Evolutionary conservation across 2,888 invertebrate genomes (phyloP).

Genomic region (Dryadula phaetusa): DNA sequence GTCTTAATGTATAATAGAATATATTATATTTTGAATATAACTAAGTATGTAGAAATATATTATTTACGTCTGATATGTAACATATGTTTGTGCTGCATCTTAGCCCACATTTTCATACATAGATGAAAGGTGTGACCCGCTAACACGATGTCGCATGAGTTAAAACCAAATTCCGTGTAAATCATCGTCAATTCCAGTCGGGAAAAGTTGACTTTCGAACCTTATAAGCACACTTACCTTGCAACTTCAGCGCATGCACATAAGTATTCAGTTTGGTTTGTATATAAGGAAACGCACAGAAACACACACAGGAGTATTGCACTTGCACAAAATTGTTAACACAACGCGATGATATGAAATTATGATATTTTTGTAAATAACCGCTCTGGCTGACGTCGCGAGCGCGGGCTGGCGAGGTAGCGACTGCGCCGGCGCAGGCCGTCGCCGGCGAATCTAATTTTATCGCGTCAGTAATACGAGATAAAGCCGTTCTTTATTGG

Average conservation of each 20-base stretch:
- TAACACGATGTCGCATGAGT: slow-evolving; percentile 42
- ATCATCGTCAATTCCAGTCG: slow-evolving; percentile 45
- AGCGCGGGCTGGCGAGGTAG: slow-evolving; percentile 56
- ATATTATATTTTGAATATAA: not conserved
- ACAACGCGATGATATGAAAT: slow-evolving; percentile 60
- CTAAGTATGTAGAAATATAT: not conserved
- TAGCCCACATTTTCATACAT: slow-evolving; percentile 30
- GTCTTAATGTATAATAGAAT: not conserved
- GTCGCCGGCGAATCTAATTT: slow-evolving; percentile 74
- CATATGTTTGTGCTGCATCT: slow-evolving; percentile 24
- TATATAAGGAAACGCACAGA: slow-evolving; percentile 53
- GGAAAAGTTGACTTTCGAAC: slow-evolving; percentile 53
- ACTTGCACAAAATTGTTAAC: slow-evolving; percentile 69
- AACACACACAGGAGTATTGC: slow-evolving; percentile 58
- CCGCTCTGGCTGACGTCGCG: slow-evolving; percentile 55
- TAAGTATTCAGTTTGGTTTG: slow-evolving; percentile 54
- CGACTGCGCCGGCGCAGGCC: slow-evolving; percentile 53
- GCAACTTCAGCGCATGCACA: slow-evolving; percentile 60
- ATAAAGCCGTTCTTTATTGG: slow-evolving; percentile 80
- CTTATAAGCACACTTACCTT: slow-evolving; percentile 61
- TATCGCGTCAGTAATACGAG: slow-evolving; percentile 81
- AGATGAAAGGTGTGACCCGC: slow-evolving; percentile 45
- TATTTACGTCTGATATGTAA: not conserved
- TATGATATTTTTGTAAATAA: slow-evolving; percentile 55
- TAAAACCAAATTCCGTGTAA: slow-evolving; percentile 46